phyloP scores from a whole-genome alignment of 2,797 vertebrate species.

The Ibycter americanus region DNA sequence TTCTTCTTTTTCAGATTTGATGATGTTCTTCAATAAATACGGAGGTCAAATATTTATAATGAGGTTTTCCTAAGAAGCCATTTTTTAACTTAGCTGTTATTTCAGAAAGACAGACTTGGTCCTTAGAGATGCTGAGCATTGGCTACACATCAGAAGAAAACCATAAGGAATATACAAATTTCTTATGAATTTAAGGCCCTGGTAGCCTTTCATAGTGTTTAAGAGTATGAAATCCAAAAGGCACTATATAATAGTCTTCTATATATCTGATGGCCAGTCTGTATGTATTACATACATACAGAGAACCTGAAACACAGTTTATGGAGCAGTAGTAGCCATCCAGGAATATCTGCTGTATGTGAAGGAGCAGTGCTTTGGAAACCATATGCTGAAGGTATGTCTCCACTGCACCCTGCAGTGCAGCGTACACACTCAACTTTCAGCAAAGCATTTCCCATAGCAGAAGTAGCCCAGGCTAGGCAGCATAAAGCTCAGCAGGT shows the following conservation, averaged over 20 bases:
- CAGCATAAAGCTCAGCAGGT: not conserved
- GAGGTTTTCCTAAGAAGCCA: not conserved
- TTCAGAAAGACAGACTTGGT: not conserved
- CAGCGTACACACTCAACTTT: not conserved
- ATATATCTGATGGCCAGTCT: not conserved
- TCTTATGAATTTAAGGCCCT: not conserved
- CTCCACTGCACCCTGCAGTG: not conserved
- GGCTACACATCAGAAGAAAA: not conserved
- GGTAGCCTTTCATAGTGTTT: not conserved
- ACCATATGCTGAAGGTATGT: accelerated
- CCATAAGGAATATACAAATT: not conserved
- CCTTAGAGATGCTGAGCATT: not conserved
- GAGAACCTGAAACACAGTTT: not conserved
- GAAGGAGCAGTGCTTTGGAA: not conserved
- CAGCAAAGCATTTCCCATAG: not conserved
- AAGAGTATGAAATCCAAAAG: not conserved
- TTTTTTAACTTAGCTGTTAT: not conserved
- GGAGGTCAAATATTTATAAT: not conserved
- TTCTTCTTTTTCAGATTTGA: not conserved
- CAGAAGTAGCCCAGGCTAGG: not conserved
- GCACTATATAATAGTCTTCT: not conserved
- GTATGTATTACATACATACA: not conserved
- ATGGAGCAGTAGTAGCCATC: not conserved
- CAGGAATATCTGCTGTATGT: not conserved
- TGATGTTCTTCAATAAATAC: not conserved